Conservation (phyloP, 1,140 invertebrate genomes). For the Nasonia giraulti region DNA sequence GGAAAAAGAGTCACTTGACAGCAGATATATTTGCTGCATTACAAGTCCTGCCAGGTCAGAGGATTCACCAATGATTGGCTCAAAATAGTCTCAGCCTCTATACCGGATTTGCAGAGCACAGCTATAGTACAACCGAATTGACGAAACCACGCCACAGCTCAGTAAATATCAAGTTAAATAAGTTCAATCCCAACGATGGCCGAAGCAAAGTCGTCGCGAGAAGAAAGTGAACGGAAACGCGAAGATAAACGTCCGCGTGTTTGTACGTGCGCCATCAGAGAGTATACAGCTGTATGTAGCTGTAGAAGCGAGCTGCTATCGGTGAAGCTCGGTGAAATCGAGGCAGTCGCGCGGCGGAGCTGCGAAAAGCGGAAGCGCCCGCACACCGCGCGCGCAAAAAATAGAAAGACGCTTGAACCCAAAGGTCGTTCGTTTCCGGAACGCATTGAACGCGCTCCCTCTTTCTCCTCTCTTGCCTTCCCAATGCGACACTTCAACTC, state of each 20-base stretch:
- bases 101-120: too few species aligned
- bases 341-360: not conserved
- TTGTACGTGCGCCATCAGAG: not conserved
- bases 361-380: not conserved
- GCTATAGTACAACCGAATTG: too few species aligned
- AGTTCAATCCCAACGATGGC: not conserved
- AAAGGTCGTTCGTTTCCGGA: constrained; percentile 43
- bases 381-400: not conserved
- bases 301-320: not conserved
- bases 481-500: constrained; percentile 6
- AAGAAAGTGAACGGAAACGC: not conserved
- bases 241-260: not conserved
- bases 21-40: too few species aligned
- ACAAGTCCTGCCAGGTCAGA: too few species aligned
- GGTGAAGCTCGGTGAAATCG: not conserved
- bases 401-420: constrained; percentile 24
- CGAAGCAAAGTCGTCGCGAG: too few species aligned
- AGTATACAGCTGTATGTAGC: too few species aligned
- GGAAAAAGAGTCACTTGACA: too few species aligned
- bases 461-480: not conserved
- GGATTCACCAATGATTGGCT: too few species aligned
- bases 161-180: too few species aligned
- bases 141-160: too few species aligned
- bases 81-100: too few species aligned
- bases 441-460: constrained; percentile 29